Evolutionary conservation across 2,113 vertebrate genomes (phyloP), one percentile per base, ranked within the genome.

Genomic region (Papio anubis): DNA sequence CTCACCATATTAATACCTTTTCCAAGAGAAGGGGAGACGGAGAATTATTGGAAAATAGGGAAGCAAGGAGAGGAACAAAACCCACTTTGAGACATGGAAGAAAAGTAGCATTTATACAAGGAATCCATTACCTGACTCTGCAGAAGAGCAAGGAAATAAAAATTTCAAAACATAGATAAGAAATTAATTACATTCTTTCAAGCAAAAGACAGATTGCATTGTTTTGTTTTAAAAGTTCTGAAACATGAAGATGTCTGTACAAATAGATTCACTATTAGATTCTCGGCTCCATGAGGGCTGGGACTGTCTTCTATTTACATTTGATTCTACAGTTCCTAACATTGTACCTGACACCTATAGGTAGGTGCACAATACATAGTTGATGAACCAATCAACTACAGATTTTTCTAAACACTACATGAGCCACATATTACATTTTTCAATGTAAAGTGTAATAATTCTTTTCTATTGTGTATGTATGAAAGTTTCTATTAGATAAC

Each of bases 391-490:
- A 27, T 14, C 23, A 52, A 38, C 81, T 88, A 57, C 4, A 8
- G 50, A 25, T 4, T 68, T 92, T 96, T 64, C 83, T 93, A 84
- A 96, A 96, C 16, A 94, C 88, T 97, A 96, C 97, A 79, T 50
- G 43, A 87, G 89, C 43, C 0, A 2, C 0, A 30, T 93, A 52
- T 32, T 55, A 55, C 18, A 2, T 55, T 55, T 88, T 96, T 94
- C 78, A 94, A 32, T 61, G 11, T 87, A 48, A 93, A 68, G 21
- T n/a, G 82, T 25, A 92, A 2, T 78, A 81, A 59, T 95, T 78
- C 68, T 48, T 86, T 88, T 45, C 82, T 89, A 68, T 7, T 57
- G 8, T 70, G 8, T n/a, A 83, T 52, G 66, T 12, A 57, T 27
- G 73, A 91, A 98, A 89, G 72, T 35, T 93, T 82, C 88, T 97